Percentiles rank a stretch among this genome's conserved stretches.
Conservation (phyloP, 1,140 invertebrate species). For the Sipha flava region DNA sequence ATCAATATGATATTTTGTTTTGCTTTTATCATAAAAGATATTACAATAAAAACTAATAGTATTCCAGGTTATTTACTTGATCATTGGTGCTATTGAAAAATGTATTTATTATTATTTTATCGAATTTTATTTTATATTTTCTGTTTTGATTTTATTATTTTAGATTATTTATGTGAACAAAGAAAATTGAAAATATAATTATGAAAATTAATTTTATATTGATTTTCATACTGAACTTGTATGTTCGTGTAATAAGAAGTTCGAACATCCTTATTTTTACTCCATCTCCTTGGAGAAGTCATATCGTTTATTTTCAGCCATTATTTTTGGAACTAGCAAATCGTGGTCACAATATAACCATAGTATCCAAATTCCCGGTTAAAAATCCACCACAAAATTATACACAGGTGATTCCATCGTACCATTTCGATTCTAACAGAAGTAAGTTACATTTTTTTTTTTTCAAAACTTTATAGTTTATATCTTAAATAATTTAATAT, state of each 20-base stretch:
- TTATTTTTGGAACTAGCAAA: conserved; percentile 40
- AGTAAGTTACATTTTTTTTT: too few relatives aligned
- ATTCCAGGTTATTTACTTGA: too few relatives aligned
- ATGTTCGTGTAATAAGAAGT: background rate
- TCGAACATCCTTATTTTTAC: conserved; percentile 41
- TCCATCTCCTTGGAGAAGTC: conserved; percentile 40
- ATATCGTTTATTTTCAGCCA: conserved; percentile 42
- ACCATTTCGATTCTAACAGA: background rate
- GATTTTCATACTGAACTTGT: background rate
- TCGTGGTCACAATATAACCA: conserved; percentile 41
- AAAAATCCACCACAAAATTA: conserved; percentile 7
- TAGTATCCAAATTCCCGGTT: conserved; percentile 35
- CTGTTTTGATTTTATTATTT: too few relatives aligned
- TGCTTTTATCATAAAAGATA: too few relatives aligned
- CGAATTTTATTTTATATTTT: too few relatives aligned
- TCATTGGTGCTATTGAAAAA: too few relatives aligned
- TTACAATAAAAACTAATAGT: too few relatives aligned
- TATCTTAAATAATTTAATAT: too few relatives aligned
- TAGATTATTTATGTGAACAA: background rate
- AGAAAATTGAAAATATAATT: background rate
- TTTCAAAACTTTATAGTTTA: too few relatives aligned
- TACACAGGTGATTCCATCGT: background rate
- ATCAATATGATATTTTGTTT: too few relatives aligned
- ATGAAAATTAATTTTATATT: background rate
- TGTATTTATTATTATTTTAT: too few relatives aligned